These are phyloP conservation scores for Pungitius pungitius DNA, from an alignment of 2,113 vertebrate genomes.

Conservation along the genomic window DNA sequence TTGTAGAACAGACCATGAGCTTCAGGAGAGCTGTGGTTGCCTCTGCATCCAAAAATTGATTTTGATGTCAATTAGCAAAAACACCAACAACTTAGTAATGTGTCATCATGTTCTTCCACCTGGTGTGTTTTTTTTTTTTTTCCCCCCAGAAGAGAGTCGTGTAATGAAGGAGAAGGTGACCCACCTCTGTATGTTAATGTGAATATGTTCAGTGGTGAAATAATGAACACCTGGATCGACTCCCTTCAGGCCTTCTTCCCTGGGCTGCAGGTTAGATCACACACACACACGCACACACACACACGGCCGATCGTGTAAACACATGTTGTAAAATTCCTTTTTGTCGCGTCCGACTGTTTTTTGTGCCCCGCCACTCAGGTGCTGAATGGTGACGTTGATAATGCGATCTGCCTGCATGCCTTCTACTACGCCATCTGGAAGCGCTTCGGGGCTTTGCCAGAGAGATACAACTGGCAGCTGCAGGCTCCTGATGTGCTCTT, in stretches of 20 bases:
- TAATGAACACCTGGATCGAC: slow-evolving; percentile 99
- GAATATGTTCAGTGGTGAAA: slow-evolving; percentile 97
- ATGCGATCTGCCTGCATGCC: slow-evolving; percentile 98
- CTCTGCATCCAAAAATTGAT: neutral
- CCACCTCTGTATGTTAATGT: slow-evolving; percentile 97
- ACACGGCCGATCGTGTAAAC: neutral
- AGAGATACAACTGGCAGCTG: slow-evolving; percentile 98
- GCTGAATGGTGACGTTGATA: slow-evolving; percentile 94
- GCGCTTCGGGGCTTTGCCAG: slow-evolving; percentile 94
- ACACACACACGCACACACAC: no score
- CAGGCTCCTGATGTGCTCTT: slow-evolving; percentile 96
- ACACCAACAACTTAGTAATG: neutral
- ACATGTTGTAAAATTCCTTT: neutral
- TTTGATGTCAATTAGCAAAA: neutral
- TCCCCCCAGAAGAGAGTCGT: slow-evolving; percentile 92
- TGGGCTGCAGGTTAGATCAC: slow-evolving; percentile 88
- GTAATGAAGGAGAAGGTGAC: slow-evolving; percentile 96
- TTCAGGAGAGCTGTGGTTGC: neutral
- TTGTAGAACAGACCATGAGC: neutral
- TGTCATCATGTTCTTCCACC: neutral
- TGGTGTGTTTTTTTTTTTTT: slow-evolving; percentile 1
- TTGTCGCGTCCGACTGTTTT: neutral
- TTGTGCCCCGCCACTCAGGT: slow-evolving; percentile 79
- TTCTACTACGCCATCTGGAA: slow-evolving; percentile 99
- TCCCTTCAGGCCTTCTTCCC: slow-evolving; percentile 99